Base-by-base conservation (phyloP, 2,888 invertebrate species). In the Eupithecia inturbata region DNA sequence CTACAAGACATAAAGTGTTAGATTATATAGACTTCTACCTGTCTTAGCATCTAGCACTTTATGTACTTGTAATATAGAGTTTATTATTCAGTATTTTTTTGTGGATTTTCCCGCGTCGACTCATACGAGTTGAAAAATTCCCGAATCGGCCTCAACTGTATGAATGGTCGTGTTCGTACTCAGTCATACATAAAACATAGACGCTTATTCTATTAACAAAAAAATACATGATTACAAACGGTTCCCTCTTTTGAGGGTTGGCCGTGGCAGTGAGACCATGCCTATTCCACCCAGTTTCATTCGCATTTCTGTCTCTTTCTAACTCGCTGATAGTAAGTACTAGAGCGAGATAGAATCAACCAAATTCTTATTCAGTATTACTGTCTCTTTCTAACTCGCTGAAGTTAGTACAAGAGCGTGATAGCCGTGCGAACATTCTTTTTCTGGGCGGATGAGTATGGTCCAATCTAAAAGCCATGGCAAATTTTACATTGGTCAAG, bases 201-300 rank as follows among this genome's bases (percentile, higher is more conserved):
- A 70, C 64, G 72, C 72, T 76, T 76, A 76, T 60, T 39, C 75
- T 76, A 76, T 62, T 72, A 76, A 73, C 70, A 75, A 71, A 75
- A 75, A 76, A 76, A 76, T 76, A 76, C 75, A 76, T 76, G 73
- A 77, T 74, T 73, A 72, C 76, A 74, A 67, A 62, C 45, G 70
- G 67, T 14, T 57, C 10, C 68, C 39, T 41, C 22, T 39, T 39
- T 66, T 26, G 66, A 66, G 66, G 66, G 39, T 36, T 26, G 26
- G 39, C 66, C 66, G 66, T 68, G 53, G 68, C 53, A 68, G 68
- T 68, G 68, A 36, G 66, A 39, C 39, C 66, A 66, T 66, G 39
- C 66, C 66, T 66, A 39, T 64, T 64, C 64, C 64, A 36, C 31
- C 31, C 64, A 66, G 14, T 64, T 36, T n/a, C 36, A 41, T 64